Conservation (phyloP, 2,113 vertebrate species). For the Brevimyrus niger region DNA sequence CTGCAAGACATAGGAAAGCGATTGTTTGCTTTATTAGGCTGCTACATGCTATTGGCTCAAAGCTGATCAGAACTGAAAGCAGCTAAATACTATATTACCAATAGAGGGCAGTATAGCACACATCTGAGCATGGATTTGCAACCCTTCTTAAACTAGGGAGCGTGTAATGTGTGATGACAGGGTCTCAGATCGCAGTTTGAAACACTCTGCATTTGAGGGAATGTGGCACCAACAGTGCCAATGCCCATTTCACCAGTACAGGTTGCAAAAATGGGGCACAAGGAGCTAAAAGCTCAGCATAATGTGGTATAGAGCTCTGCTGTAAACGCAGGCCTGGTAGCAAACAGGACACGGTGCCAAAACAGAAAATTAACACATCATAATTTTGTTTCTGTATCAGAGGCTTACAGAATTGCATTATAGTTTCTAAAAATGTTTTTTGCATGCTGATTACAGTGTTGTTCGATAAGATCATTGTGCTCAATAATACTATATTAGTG, state of each 20-base stretch:
- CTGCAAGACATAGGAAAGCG: conserved; percentile 46
- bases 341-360: not conserved
- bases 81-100: not conserved
- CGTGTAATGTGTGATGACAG: not conserved
- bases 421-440: not conserved
- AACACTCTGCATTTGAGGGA: not conserved
- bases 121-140: not conserved
- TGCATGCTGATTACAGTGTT: not conserved
- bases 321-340: not conserved
- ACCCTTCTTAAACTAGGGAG: not conserved
- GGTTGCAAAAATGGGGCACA: not conserved
- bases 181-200: too few species aligned
- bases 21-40: not conserved
- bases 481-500: not conserved
- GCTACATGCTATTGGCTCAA: not conserved
- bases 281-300: not conserved
- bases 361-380: not conserved
- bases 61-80: not conserved
- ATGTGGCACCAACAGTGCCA: not conserved
- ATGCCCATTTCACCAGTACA: not conserved
- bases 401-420: not conserved
- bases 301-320: not conserved
- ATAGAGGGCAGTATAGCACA: not conserved
- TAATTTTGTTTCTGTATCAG: not conserved
- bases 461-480: not conserved